Base-by-base conservation (phyloP, 1,140 invertebrate genomes). In the Cyphomyrmex costatus region DNA sequence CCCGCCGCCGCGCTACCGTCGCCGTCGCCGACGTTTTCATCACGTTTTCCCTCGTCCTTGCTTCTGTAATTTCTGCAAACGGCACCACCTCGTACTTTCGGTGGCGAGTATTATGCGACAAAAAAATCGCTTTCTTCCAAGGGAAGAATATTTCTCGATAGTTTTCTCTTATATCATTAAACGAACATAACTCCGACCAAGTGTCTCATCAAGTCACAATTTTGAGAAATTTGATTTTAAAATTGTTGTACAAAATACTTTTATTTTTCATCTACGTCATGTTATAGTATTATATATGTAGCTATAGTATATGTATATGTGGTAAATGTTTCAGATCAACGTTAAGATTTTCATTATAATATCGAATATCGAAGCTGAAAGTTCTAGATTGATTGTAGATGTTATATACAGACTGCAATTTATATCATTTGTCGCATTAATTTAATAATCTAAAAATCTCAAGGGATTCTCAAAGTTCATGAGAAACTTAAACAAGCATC, bases 1-100 rank as follows among this genome's bases (percentile, higher is more conserved):
- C 79, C 68, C 79, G 56, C 66, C 65, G 78, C 56, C 77, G 36
- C 77, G 36, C 2, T 8, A 7, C 36, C 36, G 36, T 8, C 8
- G 36, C 66, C 78, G 78, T 70, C 77, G 51, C 36, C 36, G 66
- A 7, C 66, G 65, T 83, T 82, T 73, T 73, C 79, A 82, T 82
- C 66, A 68, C 36, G 49, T 71, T 83, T 83, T 58, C 68, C 63
- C 77, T 68, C 61, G 60, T 73, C 51, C 68, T 68, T 60, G 51
- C 33, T 58, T 71, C 68, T 42, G 33, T 53, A 46, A 83, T 21
- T 58, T 71, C 68, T 42, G 33, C 66, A 46, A 83, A 60, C 56
- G 46, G 21, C 46, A 33, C 46, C 46, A 49, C 21, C 27, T 83
- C 24, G 1, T 51, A n/a, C 24, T 82, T 82, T 82, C 66, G 53